Conservation (phyloP, 2,113 vertebrate species). For the Rissa tridactyla region DNA sequence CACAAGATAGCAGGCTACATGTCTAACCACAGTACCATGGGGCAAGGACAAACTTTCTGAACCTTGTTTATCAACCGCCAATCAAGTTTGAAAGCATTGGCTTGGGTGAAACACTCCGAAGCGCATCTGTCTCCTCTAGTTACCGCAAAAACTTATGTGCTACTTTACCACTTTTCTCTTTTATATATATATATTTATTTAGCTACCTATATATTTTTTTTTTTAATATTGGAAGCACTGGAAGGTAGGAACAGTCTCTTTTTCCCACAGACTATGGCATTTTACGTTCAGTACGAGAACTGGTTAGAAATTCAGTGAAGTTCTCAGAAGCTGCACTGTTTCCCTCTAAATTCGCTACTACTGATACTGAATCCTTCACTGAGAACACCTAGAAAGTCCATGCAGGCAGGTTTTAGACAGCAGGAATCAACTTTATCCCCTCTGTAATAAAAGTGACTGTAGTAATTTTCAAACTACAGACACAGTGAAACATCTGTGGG, state of each 20-base stretch:
- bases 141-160: neutral
- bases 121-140: neutral
- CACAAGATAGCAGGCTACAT: neutral
- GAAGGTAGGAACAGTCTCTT: neutral
- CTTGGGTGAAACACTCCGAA: neutral
- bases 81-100: neutral
- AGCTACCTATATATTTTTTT: too few species aligned
- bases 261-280: accelerated
- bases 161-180: neutral
- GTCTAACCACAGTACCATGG: neutral
- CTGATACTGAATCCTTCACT: neutral
- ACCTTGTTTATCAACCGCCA: neutral
- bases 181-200: too few species aligned
- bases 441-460: neutral
- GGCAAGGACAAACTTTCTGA: neutral
- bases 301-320: neutral
- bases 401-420: neutral
- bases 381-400: neutral
- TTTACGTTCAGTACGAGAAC: neutral
- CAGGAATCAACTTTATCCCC: neutral
- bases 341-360: neutral
- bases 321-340: neutral
- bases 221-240: neutral
- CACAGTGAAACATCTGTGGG: neutral
- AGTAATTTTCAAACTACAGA: neutral